phyloP scores from a whole-genome alignment of 1,140 invertebrate species.

The Listronotus bonariensis region DNA sequence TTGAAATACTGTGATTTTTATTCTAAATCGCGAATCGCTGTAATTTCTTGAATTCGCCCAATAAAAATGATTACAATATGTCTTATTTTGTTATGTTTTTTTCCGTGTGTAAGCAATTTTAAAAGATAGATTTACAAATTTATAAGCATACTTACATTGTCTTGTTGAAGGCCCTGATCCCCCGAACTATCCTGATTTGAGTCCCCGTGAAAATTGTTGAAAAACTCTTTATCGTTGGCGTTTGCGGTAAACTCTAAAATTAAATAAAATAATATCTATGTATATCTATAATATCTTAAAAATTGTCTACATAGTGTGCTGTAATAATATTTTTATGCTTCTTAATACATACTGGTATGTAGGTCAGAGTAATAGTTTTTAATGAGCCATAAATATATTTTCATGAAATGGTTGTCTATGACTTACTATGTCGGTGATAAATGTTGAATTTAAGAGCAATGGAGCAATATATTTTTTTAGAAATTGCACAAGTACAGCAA shows the following conservation, averaged over 20 bases:
- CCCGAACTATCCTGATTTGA: conserved; percentile 41
- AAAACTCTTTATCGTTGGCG: conserved; percentile 52
- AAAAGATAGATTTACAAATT: too few relatives aligned
- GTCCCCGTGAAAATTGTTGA: conserved; percentile 47
- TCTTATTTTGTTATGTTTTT: too few relatives aligned
- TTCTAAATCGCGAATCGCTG: too few relatives aligned
- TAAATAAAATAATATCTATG: conserved; percentile 1
- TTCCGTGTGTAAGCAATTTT: too few relatives aligned
- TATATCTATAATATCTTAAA: too few relatives aligned
- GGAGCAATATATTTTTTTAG: too few relatives aligned
- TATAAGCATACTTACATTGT: conserved; percentile 46
- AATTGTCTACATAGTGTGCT: not conserved
- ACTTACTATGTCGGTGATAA: not conserved
- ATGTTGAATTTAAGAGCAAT: too few relatives aligned
- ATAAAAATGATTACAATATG: too few relatives aligned
- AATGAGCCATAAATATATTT: not conserved
- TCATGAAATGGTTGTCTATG: not conserved
- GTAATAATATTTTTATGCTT: not conserved
- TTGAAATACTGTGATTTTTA: too few relatives aligned
- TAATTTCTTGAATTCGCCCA: too few relatives aligned
- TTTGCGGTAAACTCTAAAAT: conserved; percentile 52
- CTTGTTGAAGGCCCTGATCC: conserved; percentile 46
- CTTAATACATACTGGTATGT: not conserved
- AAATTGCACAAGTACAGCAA: too few relatives aligned
- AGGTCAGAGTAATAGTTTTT: conserved; percentile 3